phyloP scores from a whole-genome alignment of 2,797 vertebrate genomes.

The Thaleichthys pacificus region DNA sequence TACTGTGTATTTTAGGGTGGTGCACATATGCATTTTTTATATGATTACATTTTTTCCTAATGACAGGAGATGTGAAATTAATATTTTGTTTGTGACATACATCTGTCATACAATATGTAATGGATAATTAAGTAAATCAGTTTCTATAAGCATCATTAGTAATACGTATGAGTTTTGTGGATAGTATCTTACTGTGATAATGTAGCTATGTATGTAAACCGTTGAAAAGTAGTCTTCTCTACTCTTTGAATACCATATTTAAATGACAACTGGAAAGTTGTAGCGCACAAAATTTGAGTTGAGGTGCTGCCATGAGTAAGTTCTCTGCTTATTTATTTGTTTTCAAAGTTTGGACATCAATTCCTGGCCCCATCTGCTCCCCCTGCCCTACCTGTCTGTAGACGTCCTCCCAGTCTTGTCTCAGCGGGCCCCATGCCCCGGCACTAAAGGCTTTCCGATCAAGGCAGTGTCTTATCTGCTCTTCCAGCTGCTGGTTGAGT shows the following conservation, averaged over 20 bases:
- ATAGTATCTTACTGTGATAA: no score
- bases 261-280: background rate
- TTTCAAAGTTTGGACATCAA: background rate
- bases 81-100: no score
- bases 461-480: conserved; percentile 83
- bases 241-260: background rate
- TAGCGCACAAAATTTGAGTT: background rate
- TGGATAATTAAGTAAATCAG: no score
- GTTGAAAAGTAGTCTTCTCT: no score
- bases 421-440: conserved; percentile 79
- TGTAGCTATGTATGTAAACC: background rate
- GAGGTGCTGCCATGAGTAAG: background rate
- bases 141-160: no score
- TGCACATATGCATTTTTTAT: no score
- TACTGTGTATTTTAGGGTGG: no score
- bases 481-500: conserved; percentile 89
- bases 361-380: background rate
- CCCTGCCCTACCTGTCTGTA: conserved; percentile 81
- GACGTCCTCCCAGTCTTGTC: conserved; percentile 85
- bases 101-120: no score
- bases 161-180: no score
- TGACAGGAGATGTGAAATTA: no score
- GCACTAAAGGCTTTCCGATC: conserved; percentile 82
- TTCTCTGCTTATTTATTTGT: background rate
- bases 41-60: no score